Evolutionary conservation across 2,113 vertebrate genomes (phyloP), one percentile per base, ranked within the genome.

Genomic region (Prunella himalayana): DNA sequence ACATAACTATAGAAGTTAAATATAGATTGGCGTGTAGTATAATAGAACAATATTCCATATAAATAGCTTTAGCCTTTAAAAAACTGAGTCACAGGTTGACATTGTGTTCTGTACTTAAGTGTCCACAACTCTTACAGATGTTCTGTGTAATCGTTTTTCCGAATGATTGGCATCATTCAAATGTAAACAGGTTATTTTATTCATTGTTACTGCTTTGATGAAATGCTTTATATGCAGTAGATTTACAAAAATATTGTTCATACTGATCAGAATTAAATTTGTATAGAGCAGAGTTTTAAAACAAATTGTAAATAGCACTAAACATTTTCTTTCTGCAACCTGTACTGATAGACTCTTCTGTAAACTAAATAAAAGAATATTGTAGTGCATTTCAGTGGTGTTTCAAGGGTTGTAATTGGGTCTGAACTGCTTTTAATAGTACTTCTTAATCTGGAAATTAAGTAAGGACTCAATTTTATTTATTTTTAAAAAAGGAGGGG

Each of bases 251-350:
- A 98, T 98, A 98, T 97, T 99, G 98, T 99, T 99, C 98, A 99
- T 99, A 99, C 98, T 98, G 98, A 99, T 99, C 98, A 99, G 98
- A 99, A 98, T 98, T 99, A 98, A 99, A 99, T 99, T 98, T 99
- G 99, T 99, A 99, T 99, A 99, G 98, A 98, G 98, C 98, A 98
- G 97, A 98, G 97, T 99, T 99, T 99, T 99, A 98, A 98, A 99
- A 98, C 96, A 96, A 97, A 98, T 97, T 99, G 99, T 99, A 99
- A 99, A 99, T 99, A 99, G 98, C 98, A 99, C 99, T 99, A 99
- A 99, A 98, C 98, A 98, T 98, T 98, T 98, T 98, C 97, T 98
- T 98, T 98, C 98, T 98, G 98, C 98, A 98, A 98, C 98, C 98
- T 99, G 98, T 98, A 98, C 98, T 98, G 98, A 99, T 97, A 99